Base-by-base conservation (phyloP, 2,888 invertebrate species). In the Taenaris catops region DNA sequence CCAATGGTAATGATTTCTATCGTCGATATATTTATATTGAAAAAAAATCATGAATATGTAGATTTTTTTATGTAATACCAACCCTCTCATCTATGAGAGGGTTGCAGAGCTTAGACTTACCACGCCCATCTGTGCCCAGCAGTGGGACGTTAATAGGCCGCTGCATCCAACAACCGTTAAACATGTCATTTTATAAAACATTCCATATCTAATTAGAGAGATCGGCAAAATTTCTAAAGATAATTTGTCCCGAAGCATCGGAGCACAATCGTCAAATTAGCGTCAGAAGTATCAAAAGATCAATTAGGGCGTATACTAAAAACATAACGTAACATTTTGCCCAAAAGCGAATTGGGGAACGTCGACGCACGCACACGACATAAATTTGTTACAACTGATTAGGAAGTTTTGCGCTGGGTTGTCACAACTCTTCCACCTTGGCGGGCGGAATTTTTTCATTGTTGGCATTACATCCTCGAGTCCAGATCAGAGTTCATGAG, bases 351-450 rank as follows among this genome's bases (percentile, higher is more conserved):
- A 14, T 14, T 21, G n/a, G 27, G 38, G 27, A 7, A 23, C n/a
- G 7, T 7, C 6, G 19, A 41, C 55, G 60, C 80, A 80, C 84
- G 81, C 79, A 63, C 73, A 50, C 54, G 55, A 70, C 74, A 76
- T 83, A 83, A 83, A 81, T 84, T 80, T 65, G 74, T 80, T 75
- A 75, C 71, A 79, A 75, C 79, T 81, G 81, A 83, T 84, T 81
- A 83, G 70, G 61, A 81, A 84, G 64, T 84, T 80, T 62, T 63
- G 14, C 55, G 64, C 58, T 60, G 62, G 72, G 67, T 75, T 83
- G 79, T 84, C 80, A 50, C 79, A 79, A 83, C 81, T 79, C 79
- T 80, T 81, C 76, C 54, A 78, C 74, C 76, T 74, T 65, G 51
- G 59, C 49, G 55, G 63, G 58, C 60, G 53, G 58, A 69, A 58